Evolutionary conservation across 2,888 invertebrate species (phyloP), one percentile per base, ranked within the genome.

Genomic region (Lampropteryx suffumata): DNA sequence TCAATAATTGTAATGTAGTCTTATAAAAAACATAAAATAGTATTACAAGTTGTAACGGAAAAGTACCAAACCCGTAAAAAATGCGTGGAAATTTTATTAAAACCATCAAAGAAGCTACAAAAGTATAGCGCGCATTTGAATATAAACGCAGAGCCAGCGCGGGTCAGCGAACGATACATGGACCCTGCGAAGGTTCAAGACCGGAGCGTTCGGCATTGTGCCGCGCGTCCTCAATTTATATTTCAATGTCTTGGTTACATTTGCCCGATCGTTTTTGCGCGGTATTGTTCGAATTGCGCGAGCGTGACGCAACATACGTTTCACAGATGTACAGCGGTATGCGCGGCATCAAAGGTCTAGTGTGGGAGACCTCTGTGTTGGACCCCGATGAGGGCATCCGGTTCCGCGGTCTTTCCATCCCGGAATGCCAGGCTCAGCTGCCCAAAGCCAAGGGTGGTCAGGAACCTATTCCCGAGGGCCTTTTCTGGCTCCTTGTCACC

Each of bases 341-440:
- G 98, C 92, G 98, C 73, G 97, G 98, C 28, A 98, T 98, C 89
- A 97, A 97, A 81, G 98, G 97, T 60, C 90, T 99, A 53, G 96
- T 98, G 1, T 97, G 97, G 87, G 98, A 98, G 84, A 98, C 98
- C 0, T 98, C 98, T 9, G 97, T 98, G 24, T 90, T 98, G 63
- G 98, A 99, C 79, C 93, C 98, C 1, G 98, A 98, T 57, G 98
- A 98, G 83, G 98, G 98, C 60, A 98, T 99, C 84, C 92, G 97
- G 58, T 99, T 98, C 93, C 94, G 98, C 51, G 98, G 98, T 26
- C 93, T 96, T 72, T 96, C 97, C 42, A 98, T 98, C 74, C 95
- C 95, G 8, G 95, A 96, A 73, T 95, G 94, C 83, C 94, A 95
- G 76, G 90, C 95, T 65, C 76, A 92, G 57, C 87, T 96, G 48